A percentile compares a stretch with the other conserved stretches of the same genome.
Evolutionary conservation across 2,797 vertebrate species (phyloP).

Genomic region (Sternotherus odoratus): DNA sequence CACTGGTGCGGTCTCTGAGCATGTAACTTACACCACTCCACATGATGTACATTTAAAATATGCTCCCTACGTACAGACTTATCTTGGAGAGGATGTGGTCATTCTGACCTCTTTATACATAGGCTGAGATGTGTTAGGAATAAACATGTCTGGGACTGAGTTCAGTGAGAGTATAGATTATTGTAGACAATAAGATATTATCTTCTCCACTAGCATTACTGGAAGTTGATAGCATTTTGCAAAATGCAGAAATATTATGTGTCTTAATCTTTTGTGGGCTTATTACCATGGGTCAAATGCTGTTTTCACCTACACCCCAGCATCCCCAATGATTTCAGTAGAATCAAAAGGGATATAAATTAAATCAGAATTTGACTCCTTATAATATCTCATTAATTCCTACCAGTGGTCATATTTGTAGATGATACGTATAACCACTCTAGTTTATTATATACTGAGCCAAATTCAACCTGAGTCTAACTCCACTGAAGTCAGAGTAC

Average conservation of each 20-base stretch:
- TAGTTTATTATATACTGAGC: conserved; percentile 4
- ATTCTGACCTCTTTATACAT: conserved; percentile 47
- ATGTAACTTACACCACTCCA: not conserved
- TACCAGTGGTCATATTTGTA: not conserved
- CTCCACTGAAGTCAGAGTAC: not conserved
- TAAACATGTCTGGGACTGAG: conserved; percentile 59
- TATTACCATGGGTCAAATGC: not conserved
- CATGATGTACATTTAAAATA: conserved; percentile 10
- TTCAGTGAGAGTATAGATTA: conserved; percentile 51
- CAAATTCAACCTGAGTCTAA: not conserved
- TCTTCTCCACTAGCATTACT: conserved; percentile 25
- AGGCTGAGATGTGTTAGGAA: conserved; percentile 26
- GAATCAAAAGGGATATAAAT: conserved; percentile 6
- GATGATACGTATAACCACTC: not conserved
- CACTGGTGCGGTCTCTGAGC: not conserved
- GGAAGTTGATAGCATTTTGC: conserved; percentile 49
- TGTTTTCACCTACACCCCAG: conserved; percentile 29
- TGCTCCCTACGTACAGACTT: not conserved
- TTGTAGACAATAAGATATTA: conserved; percentile 36
- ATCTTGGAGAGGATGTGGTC: conserved; percentile 33
- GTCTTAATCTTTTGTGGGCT: conserved; percentile 54
- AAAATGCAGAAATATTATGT: conserved; percentile 30
- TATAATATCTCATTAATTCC: not conserved
- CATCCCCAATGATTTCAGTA: not conserved
- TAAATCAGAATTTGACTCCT: conserved; percentile 3